Conservation (phyloP, 2,113 vertebrate genomes). For the Corvus cornix region DNA sequence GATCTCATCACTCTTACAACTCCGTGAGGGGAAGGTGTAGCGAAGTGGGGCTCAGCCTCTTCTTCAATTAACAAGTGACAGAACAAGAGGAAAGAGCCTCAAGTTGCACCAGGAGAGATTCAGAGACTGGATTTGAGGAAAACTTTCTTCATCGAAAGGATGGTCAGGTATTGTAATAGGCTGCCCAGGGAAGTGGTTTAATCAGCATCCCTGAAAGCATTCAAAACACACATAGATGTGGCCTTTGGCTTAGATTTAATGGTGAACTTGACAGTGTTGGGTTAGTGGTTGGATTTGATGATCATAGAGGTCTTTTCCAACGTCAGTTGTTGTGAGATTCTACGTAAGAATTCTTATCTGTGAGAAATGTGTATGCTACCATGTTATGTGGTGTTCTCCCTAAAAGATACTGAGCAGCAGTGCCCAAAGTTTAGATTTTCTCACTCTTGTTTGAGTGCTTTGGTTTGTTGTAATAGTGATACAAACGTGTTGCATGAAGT, state of each 20-base stretch:
- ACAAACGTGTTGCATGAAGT: neutral
- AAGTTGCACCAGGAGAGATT: neutral
- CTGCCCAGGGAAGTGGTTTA: neutral
- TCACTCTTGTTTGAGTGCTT: neutral
- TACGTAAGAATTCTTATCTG: neutral
- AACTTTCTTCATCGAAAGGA: neutral
- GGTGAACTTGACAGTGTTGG: neutral
- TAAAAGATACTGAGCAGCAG: neutral
- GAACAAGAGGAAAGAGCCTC: neutral
- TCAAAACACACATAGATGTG: neutral
- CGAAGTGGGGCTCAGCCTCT: rapidly evolving
- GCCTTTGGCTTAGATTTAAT: neutral
- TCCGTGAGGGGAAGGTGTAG: neutral
- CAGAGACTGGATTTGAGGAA: neutral
- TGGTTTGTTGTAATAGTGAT: neutral
- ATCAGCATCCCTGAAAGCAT: neutral
- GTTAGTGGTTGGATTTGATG: neutral
- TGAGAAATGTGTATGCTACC: neutral
- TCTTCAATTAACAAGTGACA: neutral
- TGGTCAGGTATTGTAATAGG: neutral
- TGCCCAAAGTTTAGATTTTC: neutral
- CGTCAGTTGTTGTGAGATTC: neutral
- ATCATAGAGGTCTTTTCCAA: neutral
- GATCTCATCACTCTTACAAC: neutral
- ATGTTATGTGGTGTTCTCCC: neutral